Evolutionary conservation across 2,113 vertebrate species (phyloP), one percentile per base, ranked within the genome.

Genomic region (Chionis minor): DNA sequence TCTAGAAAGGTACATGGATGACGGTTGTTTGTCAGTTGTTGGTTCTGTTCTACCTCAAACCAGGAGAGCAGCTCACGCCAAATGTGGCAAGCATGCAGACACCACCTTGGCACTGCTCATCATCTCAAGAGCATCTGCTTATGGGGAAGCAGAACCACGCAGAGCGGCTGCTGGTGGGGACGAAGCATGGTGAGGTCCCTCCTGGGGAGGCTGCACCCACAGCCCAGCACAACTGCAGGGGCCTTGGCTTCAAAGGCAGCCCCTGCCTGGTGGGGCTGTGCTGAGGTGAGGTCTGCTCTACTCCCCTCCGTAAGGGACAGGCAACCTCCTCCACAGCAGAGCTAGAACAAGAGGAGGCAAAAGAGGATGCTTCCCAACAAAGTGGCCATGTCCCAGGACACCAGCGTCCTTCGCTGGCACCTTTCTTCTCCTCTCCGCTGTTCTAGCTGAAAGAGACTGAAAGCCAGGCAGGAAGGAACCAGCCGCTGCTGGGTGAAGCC

Each of bases 1-100:
- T 6, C 33, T 6, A 2, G 5, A 7, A 62, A 18, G 18, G 51
- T 28, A 51, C 49, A 24, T 24, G 22, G 49, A 51, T 51, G n/a
- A 6, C 3, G 26, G 86, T 16, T 23, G 6, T 10, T 58, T 8
- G 1, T 7, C 7, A 1, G 35, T 33, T 3, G 0, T 11, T 22
- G 19, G 63, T 66, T 66, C 40, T 66, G 63, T 23, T 66, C 63
- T 45, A 44, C 42, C 42, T 32, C 63, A 66, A 45, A 44, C 42
- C 42, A 66, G 30, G 42, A 32, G 13, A 45, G 56, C n/a, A 66
- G 61, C 66, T 58, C 59, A 2, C 0, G 3, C 10, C 27, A 35
- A 27, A 38, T 0, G 2, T 4, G 21, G 44, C 1, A 4, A 30
- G 56, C 0, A 1, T 9, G 22, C 38, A 62, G n/a, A 14, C 2